phyloP scores from a whole-genome alignment of 2,797 vertebrate species.

The Esox lucius region DNA sequence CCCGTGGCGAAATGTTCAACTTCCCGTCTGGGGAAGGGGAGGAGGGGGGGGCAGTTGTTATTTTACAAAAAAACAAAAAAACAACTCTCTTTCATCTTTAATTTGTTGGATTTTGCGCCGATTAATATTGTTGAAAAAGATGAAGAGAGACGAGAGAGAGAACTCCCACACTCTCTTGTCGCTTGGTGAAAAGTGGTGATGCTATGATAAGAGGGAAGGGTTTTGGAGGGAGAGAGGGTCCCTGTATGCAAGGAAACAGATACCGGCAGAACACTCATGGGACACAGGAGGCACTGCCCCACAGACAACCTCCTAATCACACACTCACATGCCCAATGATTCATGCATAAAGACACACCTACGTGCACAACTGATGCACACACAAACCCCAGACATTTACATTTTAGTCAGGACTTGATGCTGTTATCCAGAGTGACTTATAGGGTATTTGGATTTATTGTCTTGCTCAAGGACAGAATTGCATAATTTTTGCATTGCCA shows the following conservation, averaged over 20 bases:
- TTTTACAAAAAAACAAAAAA: constrained; percentile 11
- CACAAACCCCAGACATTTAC: background rate
- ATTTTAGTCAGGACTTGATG: too few species aligned
- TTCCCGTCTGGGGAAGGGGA: background rate
- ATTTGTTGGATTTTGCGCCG: constrained; percentile 14
- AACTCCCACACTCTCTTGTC: constrained; percentile 23
- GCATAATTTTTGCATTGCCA: too few species aligned
- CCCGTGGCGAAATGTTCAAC: background rate
- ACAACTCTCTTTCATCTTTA: constrained; percentile 39
- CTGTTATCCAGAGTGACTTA: too few species aligned
- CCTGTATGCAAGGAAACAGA: background rate
- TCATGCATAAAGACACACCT: background rate
- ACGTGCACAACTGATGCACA: too few species aligned
- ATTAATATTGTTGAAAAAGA: constrained; percentile 23
- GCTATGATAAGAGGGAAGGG: background rate
- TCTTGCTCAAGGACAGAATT: too few species aligned
- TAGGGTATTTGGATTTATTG: too few species aligned
- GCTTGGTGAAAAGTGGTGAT: constrained; percentile 3
- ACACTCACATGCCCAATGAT: background rate
- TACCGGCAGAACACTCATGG: background rate
- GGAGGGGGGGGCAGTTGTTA: background rate
- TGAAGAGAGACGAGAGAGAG: constrained; percentile 4
- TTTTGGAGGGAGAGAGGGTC: background rate
- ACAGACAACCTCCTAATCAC: background rate
- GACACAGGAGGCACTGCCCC: background rate